These are phyloP conservation scores for Malurus splendens DNA, from an alignment of 2,797 vertebrate genomes.

Conservation along the genomic window DNA sequence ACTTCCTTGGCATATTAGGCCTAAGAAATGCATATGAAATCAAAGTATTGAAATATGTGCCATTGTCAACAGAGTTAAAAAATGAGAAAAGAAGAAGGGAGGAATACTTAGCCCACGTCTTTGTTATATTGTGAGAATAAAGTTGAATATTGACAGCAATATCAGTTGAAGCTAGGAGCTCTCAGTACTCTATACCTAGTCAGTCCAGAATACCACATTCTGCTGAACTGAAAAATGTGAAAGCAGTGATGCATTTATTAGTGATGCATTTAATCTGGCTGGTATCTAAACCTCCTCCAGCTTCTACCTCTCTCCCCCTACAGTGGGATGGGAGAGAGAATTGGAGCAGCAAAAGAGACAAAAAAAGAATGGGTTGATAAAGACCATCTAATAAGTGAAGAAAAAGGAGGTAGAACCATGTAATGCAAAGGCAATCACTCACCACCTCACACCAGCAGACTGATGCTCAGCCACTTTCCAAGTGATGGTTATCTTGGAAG, in stretches of 20 bases:
- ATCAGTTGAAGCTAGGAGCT: neutral
- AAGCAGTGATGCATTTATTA: neutral
- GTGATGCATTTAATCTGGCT: neutral
- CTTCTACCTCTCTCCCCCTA: neutral
- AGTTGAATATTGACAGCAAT: neutral
- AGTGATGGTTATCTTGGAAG: neutral
- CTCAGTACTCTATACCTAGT: neutral
- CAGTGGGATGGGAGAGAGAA: neutral
- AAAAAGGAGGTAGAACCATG: neutral
- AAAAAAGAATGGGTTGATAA: neutral
- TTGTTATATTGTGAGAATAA: neutral
- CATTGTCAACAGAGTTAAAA: neutral
- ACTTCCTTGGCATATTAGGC: neutral
- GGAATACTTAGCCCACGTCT: neutral
- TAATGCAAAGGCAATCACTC: neutral
- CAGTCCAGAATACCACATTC: neutral
- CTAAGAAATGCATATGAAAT: neutral
- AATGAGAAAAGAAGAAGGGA: neutral
- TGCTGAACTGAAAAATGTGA: neutral
- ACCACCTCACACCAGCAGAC: neutral
- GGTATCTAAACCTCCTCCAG: neutral
- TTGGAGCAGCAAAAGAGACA: neutral
- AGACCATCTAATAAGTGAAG: neutral
- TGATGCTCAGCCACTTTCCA: accelerated
- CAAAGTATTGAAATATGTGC: neutral